Evolutionary conservation across 2,113 vertebrate genomes (phyloP), one percentile per base, ranked within the genome.

Genomic region (Cervus canadensis): DNA sequence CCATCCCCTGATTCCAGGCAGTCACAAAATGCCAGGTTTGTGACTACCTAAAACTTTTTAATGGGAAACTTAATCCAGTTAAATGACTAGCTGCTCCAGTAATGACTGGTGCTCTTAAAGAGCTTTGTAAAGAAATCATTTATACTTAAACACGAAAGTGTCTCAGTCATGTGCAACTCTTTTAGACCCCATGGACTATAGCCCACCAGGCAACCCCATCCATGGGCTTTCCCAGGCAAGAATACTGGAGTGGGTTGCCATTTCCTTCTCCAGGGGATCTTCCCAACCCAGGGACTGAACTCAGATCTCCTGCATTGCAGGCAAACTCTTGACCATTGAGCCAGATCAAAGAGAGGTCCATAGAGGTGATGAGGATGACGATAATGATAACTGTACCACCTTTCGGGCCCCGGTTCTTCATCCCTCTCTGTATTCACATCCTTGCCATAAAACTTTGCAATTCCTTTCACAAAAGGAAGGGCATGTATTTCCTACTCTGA

Each of bases 291-390:
- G 10, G 67, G n/a, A 40, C 23, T 1, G 1, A 74, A 74, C 19
- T 40, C 0, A 0, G n/a, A 40, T 40, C 67, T 40, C n/a, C n/a
- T 11, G 0, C 67, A 23, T 40, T 40, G 67, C 19, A 40, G n/a
- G 67, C n/a, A 23, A 74, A 74, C 19, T 74, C n/a, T 71, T 23
- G n/a, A 74, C 19, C n/a, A 12, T 12, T 74, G 67, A 71, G n/a
- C n/a, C 64, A 71, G 67, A 40, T 40, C 67, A 74, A 79, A 84
- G 30, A 76, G 23, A 33, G 14, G 28, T 43, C 25, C 48, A 54
- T 2, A 60, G 40, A 54, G 4, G 17, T 11, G 15, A 36, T 1
- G 14, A 36, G 7, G 6, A 17, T 10, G 19, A 8, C 1, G 16
- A 43, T 33, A 40, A 15, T 13, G 13, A 2, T 48, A 11, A 87